These are phyloP conservation scores for Polypterus bichir DNA, from an alignment of 2,113 vertebrate genomes.

Conservation along the genomic window DNA sequence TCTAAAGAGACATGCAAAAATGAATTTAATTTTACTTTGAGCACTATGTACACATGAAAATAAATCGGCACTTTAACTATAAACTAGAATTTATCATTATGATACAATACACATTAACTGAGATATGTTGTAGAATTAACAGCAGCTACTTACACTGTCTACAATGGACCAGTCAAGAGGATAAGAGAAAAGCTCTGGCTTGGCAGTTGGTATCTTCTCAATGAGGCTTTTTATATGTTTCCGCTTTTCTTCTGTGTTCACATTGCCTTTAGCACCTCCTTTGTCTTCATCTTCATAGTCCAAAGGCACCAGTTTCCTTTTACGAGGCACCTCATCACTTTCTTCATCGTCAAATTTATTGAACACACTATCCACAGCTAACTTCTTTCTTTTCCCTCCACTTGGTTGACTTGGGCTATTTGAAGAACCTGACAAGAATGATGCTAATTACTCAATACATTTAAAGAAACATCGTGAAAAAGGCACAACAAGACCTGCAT, in stretches of 20 bases:
- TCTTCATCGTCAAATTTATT: constrained; percentile 96
- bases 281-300: constrained; percentile 97
- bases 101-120: too few species aligned
- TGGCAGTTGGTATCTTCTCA: constrained; percentile 94
- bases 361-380: constrained; percentile 91
- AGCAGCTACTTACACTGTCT: constrained; percentile 68
- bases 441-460: too few species aligned
- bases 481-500: too few species aligned
- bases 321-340: constrained; percentile 81
- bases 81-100: too few species aligned
- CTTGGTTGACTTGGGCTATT: constrained; percentile 91
- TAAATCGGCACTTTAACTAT: too few species aligned
- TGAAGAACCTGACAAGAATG: constrained; percentile 52
- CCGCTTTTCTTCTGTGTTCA: constrained; percentile 88
- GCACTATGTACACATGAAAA: too few species aligned
- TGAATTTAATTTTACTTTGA: too few species aligned
- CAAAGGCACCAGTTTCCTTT: constrained; percentile 90
- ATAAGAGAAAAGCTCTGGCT: constrained; percentile 94
- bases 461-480: too few species aligned
- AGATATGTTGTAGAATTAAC: not conserved
- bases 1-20: too few species aligned
- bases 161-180: constrained; percentile 95
- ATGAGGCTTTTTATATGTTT: constrained; percentile 97
- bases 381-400: constrained; percentile 84
- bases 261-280: constrained; percentile 74